Base-by-base conservation (phyloP, 2,888 invertebrate species). In the Notocelia uddmanniana region DNA sequence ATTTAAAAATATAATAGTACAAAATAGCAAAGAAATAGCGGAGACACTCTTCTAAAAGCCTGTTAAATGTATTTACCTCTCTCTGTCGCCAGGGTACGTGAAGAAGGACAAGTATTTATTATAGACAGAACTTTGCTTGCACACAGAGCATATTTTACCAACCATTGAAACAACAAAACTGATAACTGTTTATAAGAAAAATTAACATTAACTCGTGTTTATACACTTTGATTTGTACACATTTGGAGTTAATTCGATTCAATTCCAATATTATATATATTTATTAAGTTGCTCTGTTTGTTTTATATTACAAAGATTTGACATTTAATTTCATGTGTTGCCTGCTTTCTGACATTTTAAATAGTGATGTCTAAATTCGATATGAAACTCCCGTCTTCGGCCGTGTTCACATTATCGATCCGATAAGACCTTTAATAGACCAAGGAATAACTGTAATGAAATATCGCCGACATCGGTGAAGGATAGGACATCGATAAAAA, bases 61-160 rank as follows among this genome's bases (percentile, higher is more conserved):
- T 5, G 21, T 31, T 34, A 13, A 31, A 3, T 54, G 26, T 57
- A 50, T 63, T 73, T 68, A 75, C 77, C 77, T 77, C 21, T 67
- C 21, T 23, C 69, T 71, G 54, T 76, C 75, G 3, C 74, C 69
- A 21, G 77, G 77, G 59, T 74, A 77, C 1, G 74, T 74, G 37
- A 77, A 77, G 72, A 74, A 77, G 6, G 77, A 76, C 23, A 77
- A 59, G 15, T 74, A 62, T 63, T 66, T 77, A 68, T 76, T 68
- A 21, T 59, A 58, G 21, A 59, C 75, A 52, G 77, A 76, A 72
- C 69, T 73, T 64, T 76, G 75, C 66, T 70, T 74, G 59, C 77
- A 77, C 60, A 77, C 77, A 5, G 77, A 73, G 52, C 77, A 77
- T 74, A 68, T 74, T 68, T 76, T 76, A 54, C 77, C 77, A 70